A percentile compares a stretch with the other conserved stretches of the same genome.
Conservation (phyloP, 2,888 invertebrate genomes). For the Dinocampus coccinellae region DNA sequence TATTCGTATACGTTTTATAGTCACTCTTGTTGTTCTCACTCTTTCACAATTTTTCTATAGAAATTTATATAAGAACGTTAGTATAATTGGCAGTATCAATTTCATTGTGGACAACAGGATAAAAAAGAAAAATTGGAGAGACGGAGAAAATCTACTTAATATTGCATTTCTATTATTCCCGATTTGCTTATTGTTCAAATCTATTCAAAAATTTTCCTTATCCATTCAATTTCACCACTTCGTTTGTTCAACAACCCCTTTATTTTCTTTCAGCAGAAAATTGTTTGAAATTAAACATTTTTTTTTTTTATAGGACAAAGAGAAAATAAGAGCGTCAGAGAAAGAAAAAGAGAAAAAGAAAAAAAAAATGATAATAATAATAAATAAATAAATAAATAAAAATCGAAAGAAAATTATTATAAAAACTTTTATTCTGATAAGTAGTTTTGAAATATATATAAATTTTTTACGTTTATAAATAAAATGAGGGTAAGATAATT, state of each 20-base stretch:
- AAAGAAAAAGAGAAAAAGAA: slow-evolving; percentile 17
- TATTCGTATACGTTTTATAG: no score
- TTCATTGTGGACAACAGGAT: slow-evolving; percentile 6
- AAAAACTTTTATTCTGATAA: slow-evolving; percentile 22
- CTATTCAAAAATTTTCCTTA: slow-evolving; percentile 34
- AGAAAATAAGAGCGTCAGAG: slow-evolving; percentile 9
- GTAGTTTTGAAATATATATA: slow-evolving; percentile 16
- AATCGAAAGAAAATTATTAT: no score
- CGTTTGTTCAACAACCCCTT: slow-evolving; percentile 20
- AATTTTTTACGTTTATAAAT: no score
- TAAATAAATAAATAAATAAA: no score
- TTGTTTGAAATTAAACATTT: neutral
- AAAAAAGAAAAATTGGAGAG: neutral
- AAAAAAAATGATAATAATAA: no score
- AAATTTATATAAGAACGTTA: slow-evolving; percentile 29
- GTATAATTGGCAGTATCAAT: slow-evolving; percentile 36
- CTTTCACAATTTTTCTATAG: neutral
- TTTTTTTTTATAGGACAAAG: neutral
- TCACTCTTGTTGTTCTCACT: no score
- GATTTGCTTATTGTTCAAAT: slow-evolving; percentile 27
- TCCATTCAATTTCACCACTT: neutral
- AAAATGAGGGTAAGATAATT: neutral
- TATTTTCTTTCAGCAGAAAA: neutral
- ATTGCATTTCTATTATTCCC: slow-evolving; percentile 31
- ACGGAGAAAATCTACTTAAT: slow-evolving; percentile 6